A percentile compares a stretch with the other conserved stretches of the same genome.
These are phyloP conservation scores for Drosophila subquinaria DNA, from an alignment of 2,888 invertebrate species.

Conservation along the genomic window DNA sequence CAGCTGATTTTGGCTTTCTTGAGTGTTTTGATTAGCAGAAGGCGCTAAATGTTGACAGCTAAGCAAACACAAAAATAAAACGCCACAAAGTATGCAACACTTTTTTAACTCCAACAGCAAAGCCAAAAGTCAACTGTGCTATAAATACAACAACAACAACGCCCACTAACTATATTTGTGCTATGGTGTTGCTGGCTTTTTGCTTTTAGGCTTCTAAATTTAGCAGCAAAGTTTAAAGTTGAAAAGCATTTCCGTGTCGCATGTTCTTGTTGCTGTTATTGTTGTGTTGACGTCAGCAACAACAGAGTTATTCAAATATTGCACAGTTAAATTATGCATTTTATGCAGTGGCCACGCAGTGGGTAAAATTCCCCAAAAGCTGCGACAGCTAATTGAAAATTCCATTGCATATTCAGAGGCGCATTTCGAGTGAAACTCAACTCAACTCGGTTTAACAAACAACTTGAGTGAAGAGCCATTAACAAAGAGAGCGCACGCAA, in stretches of 20 bases:
- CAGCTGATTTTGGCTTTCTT: conserved; percentile 11
- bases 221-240: conserved; percentile 67
- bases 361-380: conserved; percentile 33
- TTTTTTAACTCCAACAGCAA: conserved; percentile 11
- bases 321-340: conserved; percentile 48
- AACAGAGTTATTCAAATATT: conserved; percentile 63
- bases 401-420: conserved; percentile 59
- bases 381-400: conserved; percentile 56
- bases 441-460: conserved; percentile 2
- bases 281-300: conserved; percentile 57
- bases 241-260: conserved; percentile 48
- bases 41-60: conserved; percentile 46
- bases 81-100: conserved; percentile 65
- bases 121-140: conserved; percentile 47
- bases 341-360: conserved; percentile 13
- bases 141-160: conserved; percentile 10
- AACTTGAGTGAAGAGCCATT: conserved; percentile 28
- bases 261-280: conserved; percentile 25
- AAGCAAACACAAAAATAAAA: conserved; percentile 27
- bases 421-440: conserved; percentile 32
- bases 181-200: conserved; percentile 2
- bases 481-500: conserved; percentile 11
- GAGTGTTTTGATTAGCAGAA: conserved; percentile 46
- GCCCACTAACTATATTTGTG: conserved; percentile 13
- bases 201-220: conserved; percentile 66